These are phyloP conservation scores for Scrobipalpa costella DNA, from an alignment of 2,888 invertebrate species.

Conservation along the genomic window DNA sequence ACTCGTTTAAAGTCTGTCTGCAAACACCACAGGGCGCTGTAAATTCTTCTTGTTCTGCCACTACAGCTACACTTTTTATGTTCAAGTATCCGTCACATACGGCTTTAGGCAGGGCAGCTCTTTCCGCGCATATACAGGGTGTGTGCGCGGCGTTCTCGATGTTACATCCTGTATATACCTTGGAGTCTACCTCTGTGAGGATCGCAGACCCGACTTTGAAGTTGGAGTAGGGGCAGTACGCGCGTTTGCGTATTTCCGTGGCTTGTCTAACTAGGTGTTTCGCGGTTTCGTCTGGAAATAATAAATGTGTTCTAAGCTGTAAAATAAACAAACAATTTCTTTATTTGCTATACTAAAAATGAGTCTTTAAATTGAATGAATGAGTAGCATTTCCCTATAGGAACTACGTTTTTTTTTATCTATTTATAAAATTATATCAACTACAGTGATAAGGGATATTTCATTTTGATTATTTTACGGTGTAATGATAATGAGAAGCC, in stretches of 20 bases:
- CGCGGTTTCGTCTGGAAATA: constrained; percentile 74
- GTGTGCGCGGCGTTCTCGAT: constrained; percentile 92
- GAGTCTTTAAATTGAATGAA: no score
- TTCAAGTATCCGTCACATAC: constrained; percentile 89
- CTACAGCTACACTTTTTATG: constrained; percentile 87
- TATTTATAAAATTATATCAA: no score
- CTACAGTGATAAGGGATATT: no score
- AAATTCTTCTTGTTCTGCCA: constrained; percentile 85
- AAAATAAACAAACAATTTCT: background rate
- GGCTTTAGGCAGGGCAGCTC: constrained; percentile 89
- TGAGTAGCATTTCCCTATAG: no score
- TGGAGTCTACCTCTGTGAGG: constrained; percentile 71
- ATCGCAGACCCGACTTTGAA: constrained; percentile 94
- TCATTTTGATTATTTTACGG: no score
- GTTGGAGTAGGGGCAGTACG: constrained; percentile 93
- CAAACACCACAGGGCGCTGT: constrained; percentile 94
- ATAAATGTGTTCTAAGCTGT: background rate
- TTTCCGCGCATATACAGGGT: constrained; percentile 51
- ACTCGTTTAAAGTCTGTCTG: constrained; percentile 90
- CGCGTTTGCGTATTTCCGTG: constrained; percentile 80
- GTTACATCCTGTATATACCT: constrained; percentile 89
- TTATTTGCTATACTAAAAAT: no score
- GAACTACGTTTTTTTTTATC: no score
- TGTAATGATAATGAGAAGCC: no score
- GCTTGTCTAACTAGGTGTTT: constrained; percentile 84